phyloP scores from a whole-genome alignment of 2,797 vertebrate genomes.

The Sebastes vulpes region DNA sequence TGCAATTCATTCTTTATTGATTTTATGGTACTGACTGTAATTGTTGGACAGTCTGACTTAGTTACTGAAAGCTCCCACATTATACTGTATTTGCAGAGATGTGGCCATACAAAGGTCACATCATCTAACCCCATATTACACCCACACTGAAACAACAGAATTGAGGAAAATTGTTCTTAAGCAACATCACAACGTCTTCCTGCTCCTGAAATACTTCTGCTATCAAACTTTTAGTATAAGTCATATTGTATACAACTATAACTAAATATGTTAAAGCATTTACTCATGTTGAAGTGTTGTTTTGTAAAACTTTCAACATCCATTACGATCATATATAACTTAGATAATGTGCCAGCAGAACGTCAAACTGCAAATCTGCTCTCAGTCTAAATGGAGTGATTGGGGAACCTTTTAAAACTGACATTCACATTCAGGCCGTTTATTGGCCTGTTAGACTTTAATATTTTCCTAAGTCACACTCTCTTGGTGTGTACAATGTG shows the following conservation, averaged over 20 bases:
- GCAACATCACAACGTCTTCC: neutral
- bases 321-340: neutral
- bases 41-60: neutral
- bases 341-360: neutral
- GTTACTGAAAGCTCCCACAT: neutral
- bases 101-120: conserved; percentile 19
- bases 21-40: conserved; percentile 1
- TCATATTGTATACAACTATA: neutral
- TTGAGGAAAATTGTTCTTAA: neutral
- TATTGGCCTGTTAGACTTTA: neutral
- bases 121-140: neutral
- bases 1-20: neutral
- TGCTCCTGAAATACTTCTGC: neutral
- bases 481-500: neutral
- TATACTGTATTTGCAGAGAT: neutral
- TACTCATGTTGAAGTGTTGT: neutral
- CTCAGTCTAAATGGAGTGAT: neutral
- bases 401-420: neutral
- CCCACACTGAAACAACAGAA: neutral
- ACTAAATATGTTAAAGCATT: neutral
- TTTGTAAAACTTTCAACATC: neutral
- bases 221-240: neutral
- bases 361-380: neutral
- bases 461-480: neutral
- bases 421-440: neutral